phyloP scores from a whole-genome alignment of 2,797 vertebrate species.

The Platyrinchus mystaceus region DNA sequence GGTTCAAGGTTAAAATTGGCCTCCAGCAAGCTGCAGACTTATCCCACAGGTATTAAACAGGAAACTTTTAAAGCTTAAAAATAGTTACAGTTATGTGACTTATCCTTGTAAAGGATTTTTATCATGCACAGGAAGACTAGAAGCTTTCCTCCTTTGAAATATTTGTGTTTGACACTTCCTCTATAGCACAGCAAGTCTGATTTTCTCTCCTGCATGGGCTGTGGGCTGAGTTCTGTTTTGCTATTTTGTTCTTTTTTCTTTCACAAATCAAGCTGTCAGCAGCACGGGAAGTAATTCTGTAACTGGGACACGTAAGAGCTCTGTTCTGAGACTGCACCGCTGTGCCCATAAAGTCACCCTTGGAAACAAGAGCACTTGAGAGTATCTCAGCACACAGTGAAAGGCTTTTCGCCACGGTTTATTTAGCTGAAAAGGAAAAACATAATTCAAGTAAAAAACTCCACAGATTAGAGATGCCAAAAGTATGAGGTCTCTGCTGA shows the following conservation, averaged over 20 bases:
- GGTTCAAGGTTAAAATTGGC: slow-evolving; percentile 28
- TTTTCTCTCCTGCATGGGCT: not conserved
- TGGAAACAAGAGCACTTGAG: slow-evolving; percentile 37
- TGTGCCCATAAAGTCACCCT: not conserved
- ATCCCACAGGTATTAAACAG: slow-evolving; percentile 50
- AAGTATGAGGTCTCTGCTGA: not conserved
- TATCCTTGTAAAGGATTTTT: slow-evolving; percentile 26
- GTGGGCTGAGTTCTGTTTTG: slow-evolving; percentile 19
- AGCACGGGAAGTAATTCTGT: slow-evolving; percentile 11
- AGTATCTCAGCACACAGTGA: not conserved
- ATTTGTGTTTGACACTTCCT: slow-evolving; percentile 14
- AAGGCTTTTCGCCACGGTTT: not conserved
- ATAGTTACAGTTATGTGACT: slow-evolving; percentile 7
- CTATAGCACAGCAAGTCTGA: not conserved
- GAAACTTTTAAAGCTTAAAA: slow-evolving; percentile 40
- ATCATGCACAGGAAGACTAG: not conserved
- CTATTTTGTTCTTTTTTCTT: slow-evolving; percentile 24
- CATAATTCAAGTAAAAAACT: not conserved
- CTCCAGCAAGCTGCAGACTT: slow-evolving; percentile 23
- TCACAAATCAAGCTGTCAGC: slow-evolving; percentile 51
- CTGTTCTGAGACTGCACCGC: not conserved
- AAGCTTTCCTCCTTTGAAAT: slow-evolving; percentile 17
- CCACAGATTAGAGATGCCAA: not conserved
- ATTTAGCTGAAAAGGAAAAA: slow-evolving; percentile 29
- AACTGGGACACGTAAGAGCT: slow-evolving; percentile 5